Conservation (phyloP, 1,140 invertebrate genomes). For the Hyles vespertilio region DNA sequence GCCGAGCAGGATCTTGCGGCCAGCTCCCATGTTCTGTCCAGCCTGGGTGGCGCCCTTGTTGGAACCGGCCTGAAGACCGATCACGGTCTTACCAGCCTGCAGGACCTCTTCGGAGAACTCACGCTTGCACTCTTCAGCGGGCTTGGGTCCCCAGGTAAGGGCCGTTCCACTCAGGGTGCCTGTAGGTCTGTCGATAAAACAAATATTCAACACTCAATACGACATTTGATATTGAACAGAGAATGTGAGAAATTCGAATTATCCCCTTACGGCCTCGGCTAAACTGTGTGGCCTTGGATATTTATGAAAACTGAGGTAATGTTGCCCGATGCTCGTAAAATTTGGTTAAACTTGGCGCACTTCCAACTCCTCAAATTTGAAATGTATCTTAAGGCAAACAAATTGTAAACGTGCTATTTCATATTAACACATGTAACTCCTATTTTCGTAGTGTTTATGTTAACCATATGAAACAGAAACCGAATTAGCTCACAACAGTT, state of each 20-base stretch:
- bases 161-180: constrained; percentile 92
- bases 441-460: too few relatives aligned
- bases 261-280: constrained; percentile 25
- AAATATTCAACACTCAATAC: not conserved
- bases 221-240: not conserved
- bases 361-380: constrained; percentile 48
- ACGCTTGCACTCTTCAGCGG: constrained; percentile 93
- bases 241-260: constrained; percentile 20
- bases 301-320: constrained; percentile 69
- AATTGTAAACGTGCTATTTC: constrained; percentile 24
- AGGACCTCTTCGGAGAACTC: constrained; percentile 95
- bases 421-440: too few relatives aligned
- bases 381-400: constrained; percentile 52
- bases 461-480: too few relatives aligned
- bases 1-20: constrained; percentile 90
- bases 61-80: constrained; percentile 96
- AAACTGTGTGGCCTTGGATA: constrained; percentile 48
- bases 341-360: constrained; percentile 53
- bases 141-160: constrained; percentile 93
- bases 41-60: constrained; percentile 97
- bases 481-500: too few relatives aligned
- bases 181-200: constrained; percentile 83
- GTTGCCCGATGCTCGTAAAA: constrained; percentile 62
- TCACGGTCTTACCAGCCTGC: constrained; percentile 90
- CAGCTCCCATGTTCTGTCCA: constrained; percentile 95